Base-by-base conservation (phyloP, 2,113 vertebrate genomes). In the Centrocercus urophasianus region DNA sequence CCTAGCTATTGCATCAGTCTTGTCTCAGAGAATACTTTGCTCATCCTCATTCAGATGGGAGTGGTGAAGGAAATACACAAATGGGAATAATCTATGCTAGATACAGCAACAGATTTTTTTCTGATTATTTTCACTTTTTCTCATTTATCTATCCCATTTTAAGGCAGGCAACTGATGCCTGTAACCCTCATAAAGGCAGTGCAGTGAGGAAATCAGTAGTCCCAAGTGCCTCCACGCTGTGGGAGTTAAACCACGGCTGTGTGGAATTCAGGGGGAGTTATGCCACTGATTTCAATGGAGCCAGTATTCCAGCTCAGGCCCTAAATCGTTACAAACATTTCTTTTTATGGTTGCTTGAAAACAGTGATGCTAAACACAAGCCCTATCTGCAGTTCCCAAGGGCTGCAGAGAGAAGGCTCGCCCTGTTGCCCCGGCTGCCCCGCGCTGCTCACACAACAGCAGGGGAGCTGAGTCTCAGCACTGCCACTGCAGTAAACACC, bases 281-380 rank as follows among this genome's bases (percentile, higher is more conserved):
- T 32, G 47, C 65, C 69, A 65, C 64, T 86, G 94, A 92, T 78
- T 94, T 94, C 93, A 91, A 52, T 69, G 91, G 85, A 95, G 85
- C 61, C 94, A 93, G 72, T 93, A 95, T 89, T 96, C 61, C 50
- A 4, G 56, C 63, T 88, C 56, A 86, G 83, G 81, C 50, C 50
- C 45, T 76, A 87, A 95, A 93, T 87, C 4, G 50, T 72, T 78
- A 85, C 78, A 94, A 93, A 93, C 81, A 92, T 89, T 87, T 95
- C 89, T 97, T 97, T 96, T 96, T 93, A 95, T 90, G 91, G 89
- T 65, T 90, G n/a, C 57, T 72, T 65, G 93, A 94, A 93, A 95
- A 93, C 65, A 86, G 72, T 57, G 88, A 95, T 91, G 79, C 75
- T 95, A 91, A 97, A 93, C 93, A 93, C 8, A 40, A 91, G 63